Evolutionary conservation across 2,797 vertebrate genomes (phyloP), one percentile per base, ranked within the genome.

Genomic region (Periophthalmus magnuspinnatus): DNA sequence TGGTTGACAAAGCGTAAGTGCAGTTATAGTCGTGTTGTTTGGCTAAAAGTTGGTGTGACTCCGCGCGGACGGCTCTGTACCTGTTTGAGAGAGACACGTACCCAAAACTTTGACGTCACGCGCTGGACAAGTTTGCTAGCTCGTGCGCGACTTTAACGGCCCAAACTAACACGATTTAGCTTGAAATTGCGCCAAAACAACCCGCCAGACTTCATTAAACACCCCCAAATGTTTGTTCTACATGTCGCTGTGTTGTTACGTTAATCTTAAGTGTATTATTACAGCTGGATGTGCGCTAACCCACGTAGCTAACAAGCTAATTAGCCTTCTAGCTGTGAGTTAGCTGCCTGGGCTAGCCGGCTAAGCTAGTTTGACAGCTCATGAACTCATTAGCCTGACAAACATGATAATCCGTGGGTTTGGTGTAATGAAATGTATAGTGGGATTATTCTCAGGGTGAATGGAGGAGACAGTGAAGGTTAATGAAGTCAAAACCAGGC

Each of bases 1-100:
- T 98, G 93, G 96, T 98, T 90, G 97, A 99, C 89, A 99, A 98
- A 94, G 97, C 97, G 97, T 98, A 84, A 98, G 97, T 98, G 93
- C 85, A 66, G 66, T 14, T 13, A 36, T 21, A 22, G 57, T 16
- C 38, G 50, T 47, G 21, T 75, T 0, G 68, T 78, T 1, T 69
- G 59, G 69, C 82, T 32, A 58, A 9, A 69, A 52, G 70, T 72
- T 59, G 22, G 68, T 47, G 64, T 71, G 45, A 33, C 85, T 85
- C 79, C 75, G 66, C 67, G 59, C 47, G 71, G 68, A 81, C 72
- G 3, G 17, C 4, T 6, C 61, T 86, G 78, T 86, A 94, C 93
- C 92, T 94, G 93, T 91, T 91, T 87, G 74, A 86, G 84, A 93
- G 83, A 92, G 93, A 94, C 93, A 94, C 93, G 93, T 95, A 94